These are phyloP conservation scores for Vesta saturnalis DNA, from an alignment of 2,888 invertebrate genomes.

Conservation along the genomic window DNA sequence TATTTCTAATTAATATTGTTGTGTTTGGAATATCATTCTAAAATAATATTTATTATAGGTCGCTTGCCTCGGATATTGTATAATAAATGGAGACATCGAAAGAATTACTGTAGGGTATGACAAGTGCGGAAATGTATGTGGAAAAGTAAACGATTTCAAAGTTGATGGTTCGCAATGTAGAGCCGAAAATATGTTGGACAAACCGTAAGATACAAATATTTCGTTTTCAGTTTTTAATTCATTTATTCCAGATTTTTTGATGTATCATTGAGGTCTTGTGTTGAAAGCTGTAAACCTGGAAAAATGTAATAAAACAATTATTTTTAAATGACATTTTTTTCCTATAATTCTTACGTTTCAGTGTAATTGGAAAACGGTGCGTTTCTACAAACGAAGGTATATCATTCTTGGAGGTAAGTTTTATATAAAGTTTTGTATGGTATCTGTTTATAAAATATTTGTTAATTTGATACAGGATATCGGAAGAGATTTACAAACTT, in stretches of 20 bases:
- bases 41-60: too few relatives aligned
- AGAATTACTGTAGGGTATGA: conserved; percentile 72
- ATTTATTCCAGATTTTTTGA: neutral
- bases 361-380: conserved; percentile 10
- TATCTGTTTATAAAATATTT: neutral
- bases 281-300: neutral
- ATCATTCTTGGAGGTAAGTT: neutral
- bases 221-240: neutral
- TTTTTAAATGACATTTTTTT: neutral
- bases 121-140: conserved; percentile 72
- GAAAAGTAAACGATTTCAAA: conserved; percentile 59
- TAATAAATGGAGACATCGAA: conserved; percentile 66
- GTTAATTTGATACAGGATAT: conserved; percentile 62
- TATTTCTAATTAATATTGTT: too few relatives aligned
- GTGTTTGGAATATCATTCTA: too few relatives aligned
- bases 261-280: neutral
- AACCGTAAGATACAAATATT: conserved; percentile 29
- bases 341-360: neutral
- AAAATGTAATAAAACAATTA: conserved; percentile 1
- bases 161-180: conserved; percentile 59
- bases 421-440: neutral
- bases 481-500: conserved; percentile 68
- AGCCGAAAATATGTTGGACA: conserved; percentile 60
- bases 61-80: conserved; percentile 54
- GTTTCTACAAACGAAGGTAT: neutral